Base-by-base conservation (phyloP, 2,888 invertebrate species). In the Drosophila dives region DNA sequence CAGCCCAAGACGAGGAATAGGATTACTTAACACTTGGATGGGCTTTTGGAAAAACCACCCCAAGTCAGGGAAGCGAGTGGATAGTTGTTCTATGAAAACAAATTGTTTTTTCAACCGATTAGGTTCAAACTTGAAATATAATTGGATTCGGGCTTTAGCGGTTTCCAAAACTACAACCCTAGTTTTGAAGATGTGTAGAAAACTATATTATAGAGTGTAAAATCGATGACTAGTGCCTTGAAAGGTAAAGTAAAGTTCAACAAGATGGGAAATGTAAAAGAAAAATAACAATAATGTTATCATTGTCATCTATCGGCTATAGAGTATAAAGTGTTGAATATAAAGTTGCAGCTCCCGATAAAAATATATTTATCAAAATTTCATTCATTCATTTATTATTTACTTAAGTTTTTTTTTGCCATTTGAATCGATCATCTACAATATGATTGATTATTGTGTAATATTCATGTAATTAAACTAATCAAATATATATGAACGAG, bases 61-160 rank as follows among this genome's bases (percentile, higher is more conserved):
- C 38, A 23, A 38, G 26, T n/a, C 36, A 7, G 34, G 3, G 15
- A 26, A 36, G 8, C 23, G 1, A 15, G 12, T 11, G 17, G 17
- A 11, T 17, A 54, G 23, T 54, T 54, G 7, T 36, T 55, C 17
- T 54, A n/a, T 36, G 1, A 36, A 36, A 54, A 54, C 17, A 7
- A 26, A 55, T 38, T 26, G 26, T 55, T 54, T 36, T 45, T 54
- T 11, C 53, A 23, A 6, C 34, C 53, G 53, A 54, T 10, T 34
- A 17, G 34, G 0, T 54, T 17, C 11, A 6, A 10, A 23, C 2
- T 1, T 53, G 1, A 33, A 20, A 15, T 33, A 15, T 11, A 11
- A 50, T 11, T 42, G 40, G 26, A 32, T 4, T 1, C 34, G 53
- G 17, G 53, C 17, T 15, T 1, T 3, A 17, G 5, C 17, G 8